Percentiles rank a stretch among this genome's conserved stretches.
Conservation (phyloP, 2,113 vertebrate species). For the Heliornis fulica region DNA sequence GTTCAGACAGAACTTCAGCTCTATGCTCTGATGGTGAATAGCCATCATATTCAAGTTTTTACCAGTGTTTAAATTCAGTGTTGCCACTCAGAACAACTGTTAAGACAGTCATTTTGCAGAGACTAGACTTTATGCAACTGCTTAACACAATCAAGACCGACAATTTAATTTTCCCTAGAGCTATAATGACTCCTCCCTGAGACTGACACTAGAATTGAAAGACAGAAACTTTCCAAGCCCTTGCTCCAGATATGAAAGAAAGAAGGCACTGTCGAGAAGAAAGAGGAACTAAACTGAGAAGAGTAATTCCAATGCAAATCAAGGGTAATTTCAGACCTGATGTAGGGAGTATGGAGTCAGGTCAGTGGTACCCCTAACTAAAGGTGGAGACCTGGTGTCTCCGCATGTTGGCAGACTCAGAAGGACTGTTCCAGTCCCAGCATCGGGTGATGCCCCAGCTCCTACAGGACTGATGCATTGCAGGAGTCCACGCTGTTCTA, state of each 20-base stretch:
- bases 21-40: not conserved
- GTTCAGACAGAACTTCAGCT: not conserved
- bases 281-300: not conserved
- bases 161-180: not conserved
- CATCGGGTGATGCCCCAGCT: not conserved
- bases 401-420: not conserved
- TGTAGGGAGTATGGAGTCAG: not conserved
- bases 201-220: not conserved
- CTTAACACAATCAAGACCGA: not conserved
- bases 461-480: not conserved
- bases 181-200: not conserved
- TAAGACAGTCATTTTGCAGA: not conserved
- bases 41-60: not conserved
- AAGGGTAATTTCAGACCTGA: not conserved
- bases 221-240: not conserved
- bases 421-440: not conserved
- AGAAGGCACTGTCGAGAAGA: not conserved
- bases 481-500: not conserved
- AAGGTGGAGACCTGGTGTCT: not conserved
- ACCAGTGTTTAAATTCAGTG: not conserved
- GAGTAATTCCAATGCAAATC: not conserved
- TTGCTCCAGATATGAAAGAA: not conserved
- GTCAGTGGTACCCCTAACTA: not conserved
- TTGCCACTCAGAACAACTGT: not conserved
- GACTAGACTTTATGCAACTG: not conserved